Conservation (phyloP, 2,797 vertebrate species). For the Erethizon dorsatum region DNA sequence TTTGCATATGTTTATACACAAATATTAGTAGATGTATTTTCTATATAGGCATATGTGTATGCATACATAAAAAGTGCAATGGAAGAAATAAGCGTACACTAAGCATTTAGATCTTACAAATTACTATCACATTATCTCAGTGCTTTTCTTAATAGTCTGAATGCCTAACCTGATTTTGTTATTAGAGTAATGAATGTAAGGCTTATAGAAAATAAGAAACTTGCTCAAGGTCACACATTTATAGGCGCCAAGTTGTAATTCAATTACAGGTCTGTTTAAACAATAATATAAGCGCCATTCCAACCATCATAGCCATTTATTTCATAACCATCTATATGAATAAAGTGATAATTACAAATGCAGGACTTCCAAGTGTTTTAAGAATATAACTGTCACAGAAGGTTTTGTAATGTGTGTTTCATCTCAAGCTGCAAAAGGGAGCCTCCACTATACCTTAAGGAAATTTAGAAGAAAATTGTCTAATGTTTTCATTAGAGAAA, state of each 20-base stretch:
- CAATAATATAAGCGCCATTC: background rate
- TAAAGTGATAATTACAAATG: background rate
- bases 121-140: background rate
- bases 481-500: constrained; percentile 27
- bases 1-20: background rate
- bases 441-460: background rate
- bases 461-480: constrained; percentile 17
- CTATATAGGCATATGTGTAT: background rate
- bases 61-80: background rate
- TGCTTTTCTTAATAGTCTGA: background rate
- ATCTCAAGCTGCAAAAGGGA: background rate
- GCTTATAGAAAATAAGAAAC: background rate
- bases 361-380: background rate
- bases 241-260: background rate
- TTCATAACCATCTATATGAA: background rate
- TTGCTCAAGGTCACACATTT: background rate
- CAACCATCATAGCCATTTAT: background rate
- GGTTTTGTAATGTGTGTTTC: background rate
- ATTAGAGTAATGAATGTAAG: background rate
- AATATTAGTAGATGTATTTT: background rate
- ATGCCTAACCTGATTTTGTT: background rate
- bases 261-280: background rate
- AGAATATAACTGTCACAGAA: background rate
- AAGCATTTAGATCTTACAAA: background rate
- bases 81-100: background rate